Conservation (phyloP, 2,113 vertebrate genomes). For the Tragulus kanchil region DNA sequence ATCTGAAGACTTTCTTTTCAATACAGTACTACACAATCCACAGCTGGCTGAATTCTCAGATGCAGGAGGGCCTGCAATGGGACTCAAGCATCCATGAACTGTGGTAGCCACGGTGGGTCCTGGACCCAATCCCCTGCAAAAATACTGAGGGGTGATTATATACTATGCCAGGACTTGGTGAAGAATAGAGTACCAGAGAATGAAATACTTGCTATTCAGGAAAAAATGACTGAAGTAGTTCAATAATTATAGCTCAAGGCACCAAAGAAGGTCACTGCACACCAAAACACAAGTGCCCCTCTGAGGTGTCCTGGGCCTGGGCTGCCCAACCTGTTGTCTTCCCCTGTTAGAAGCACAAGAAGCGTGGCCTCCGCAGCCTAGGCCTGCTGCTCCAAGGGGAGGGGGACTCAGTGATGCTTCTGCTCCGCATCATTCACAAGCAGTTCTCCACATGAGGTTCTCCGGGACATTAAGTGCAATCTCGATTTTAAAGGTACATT, state of each 20-base stretch:
- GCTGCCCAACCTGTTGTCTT: neutral
- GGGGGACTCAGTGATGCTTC: neutral
- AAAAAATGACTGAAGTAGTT: neutral
- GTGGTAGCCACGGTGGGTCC: neutral
- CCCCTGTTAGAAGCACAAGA: neutral
- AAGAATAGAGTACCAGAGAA: neutral
- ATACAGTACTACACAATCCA: neutral
- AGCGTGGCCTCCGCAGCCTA: neutral
- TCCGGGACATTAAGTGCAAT: conserved; percentile 91
- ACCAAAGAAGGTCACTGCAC: neutral
- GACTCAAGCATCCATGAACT: neutral
- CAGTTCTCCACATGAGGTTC: conserved; percentile 77
- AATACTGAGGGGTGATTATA: neutral
- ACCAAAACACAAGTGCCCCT: neutral
- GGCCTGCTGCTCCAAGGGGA: neutral
- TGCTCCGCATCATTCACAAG: neutral
- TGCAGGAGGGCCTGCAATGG: neutral
- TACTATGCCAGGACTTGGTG: neutral
- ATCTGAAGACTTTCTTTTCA: neutral
- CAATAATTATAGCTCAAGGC: neutral
- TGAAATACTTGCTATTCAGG: neutral
- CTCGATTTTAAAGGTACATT: conserved; percentile 93
- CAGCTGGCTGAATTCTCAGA: neutral
- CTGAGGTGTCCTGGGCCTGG: neutral
- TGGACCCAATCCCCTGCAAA: neutral